Conservation (phyloP, 2,797 vertebrate species). For the Tangara arthus region DNA sequence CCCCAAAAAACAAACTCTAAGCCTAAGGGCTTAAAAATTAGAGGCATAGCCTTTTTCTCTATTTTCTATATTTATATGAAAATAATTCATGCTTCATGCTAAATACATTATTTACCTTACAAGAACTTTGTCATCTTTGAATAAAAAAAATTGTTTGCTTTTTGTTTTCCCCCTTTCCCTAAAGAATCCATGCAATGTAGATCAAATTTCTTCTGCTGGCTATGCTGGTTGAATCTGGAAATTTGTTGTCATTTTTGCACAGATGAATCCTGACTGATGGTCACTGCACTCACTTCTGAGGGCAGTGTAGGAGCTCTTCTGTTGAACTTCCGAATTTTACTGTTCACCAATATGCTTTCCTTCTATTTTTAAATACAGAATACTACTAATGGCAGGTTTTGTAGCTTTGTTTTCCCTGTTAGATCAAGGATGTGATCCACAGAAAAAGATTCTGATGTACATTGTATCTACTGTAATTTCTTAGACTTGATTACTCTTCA, state of each 20-base stretch:
- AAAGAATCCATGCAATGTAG: conserved; percentile 93
- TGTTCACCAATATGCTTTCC: conserved; percentile 57
- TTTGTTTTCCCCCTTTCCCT: conserved; percentile 76
- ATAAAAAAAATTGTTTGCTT: conserved; percentile 84
- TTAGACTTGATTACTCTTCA: conserved; percentile 75
- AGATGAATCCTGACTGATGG: conserved; percentile 81
- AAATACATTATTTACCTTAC: conserved; percentile 99
- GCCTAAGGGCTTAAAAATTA: conserved; percentile 93
- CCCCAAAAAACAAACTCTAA: conserved; percentile 76
- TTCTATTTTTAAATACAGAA: conserved; percentile 63
- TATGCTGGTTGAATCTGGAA: conserved; percentile 88
- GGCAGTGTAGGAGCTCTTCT: conserved; percentile 74
- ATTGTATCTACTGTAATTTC: conserved; percentile 71
- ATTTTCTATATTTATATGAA: conserved; percentile 99
- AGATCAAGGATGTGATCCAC: conserved; percentile 74
- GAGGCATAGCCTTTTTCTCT: conserved; percentile 93
- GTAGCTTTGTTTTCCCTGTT: conserved; percentile 67
- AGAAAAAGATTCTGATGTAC: conserved; percentile 71
- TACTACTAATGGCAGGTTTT: conserved; percentile 81
- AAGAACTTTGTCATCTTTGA: conserved; percentile 91
- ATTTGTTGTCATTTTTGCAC: conserved; percentile 85
- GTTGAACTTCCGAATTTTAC: conserved; percentile 21
- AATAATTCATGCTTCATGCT: conserved; percentile 99
- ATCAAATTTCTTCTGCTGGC: conserved; percentile 90
- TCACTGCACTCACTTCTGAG: conserved; percentile 85